A percentile compares a stretch with the other conserved stretches of the same genome.
phyloP scores from a whole-genome alignment of 1,140 invertebrate genomes.

The Listronotus oregonensis region DNA sequence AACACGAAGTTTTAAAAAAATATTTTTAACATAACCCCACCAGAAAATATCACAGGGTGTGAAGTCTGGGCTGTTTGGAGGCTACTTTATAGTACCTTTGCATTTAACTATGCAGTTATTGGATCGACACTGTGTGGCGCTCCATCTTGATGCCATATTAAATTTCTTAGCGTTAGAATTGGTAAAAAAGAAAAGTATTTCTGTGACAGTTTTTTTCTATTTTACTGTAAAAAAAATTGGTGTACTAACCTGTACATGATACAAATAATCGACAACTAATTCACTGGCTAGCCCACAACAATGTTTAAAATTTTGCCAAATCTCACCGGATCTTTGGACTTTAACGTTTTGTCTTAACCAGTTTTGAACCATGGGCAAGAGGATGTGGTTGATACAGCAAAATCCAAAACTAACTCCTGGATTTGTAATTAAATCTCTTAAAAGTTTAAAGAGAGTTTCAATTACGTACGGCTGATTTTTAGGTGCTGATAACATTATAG shows the following conservation, averaged over 20 bases:
- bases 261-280: conserved; percentile 83
- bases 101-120: too few relatives aligned
- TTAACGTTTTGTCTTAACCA: conserved; percentile 78
- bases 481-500: conserved; percentile 78
- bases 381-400: conserved; percentile 87
- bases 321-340: conserved; percentile 72
- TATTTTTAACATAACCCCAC: too few relatives aligned
- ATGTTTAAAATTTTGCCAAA: conserved; percentile 89
- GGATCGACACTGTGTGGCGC: too few relatives aligned
- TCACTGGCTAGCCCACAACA: conserved; percentile 90
- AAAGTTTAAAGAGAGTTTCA: conserved; percentile 83
- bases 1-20: too few relatives aligned
- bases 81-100: too few relatives aligned
- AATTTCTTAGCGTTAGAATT: too few relatives aligned
- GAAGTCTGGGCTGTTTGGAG: too few relatives aligned
- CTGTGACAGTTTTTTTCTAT: too few relatives aligned
- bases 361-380: conserved; percentile 87
- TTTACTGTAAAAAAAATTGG: too few relatives aligned
- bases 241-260: conserved; percentile 61
- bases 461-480: conserved; percentile 85
- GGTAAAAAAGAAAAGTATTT: too few relatives aligned
- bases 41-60: too few relatives aligned
- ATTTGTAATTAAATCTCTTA: conserved; percentile 74
- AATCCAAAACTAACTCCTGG: conserved; percentile 85
- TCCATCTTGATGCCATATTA: too few relatives aligned